These are phyloP conservation scores for Nemapogon koenigi DNA, from an alignment of 2,888 invertebrate genomes.

Conservation along the genomic window DNA sequence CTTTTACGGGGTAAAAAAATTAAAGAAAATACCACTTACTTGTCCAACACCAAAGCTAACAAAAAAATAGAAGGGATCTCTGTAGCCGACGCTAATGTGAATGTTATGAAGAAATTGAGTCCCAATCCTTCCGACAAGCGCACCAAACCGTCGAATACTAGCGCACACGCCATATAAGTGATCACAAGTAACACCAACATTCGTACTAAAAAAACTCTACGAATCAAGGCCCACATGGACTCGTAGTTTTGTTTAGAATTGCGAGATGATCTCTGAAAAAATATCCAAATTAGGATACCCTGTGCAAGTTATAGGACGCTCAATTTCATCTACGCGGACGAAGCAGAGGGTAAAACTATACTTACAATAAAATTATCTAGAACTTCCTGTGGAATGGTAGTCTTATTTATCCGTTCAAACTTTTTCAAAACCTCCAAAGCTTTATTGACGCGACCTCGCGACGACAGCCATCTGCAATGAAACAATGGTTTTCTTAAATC, in stretches of 20 bases:
- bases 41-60: conserved; percentile 41
- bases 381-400: conserved; percentile 47
- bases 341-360: too few species aligned
- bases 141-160: conserved; percentile 53
- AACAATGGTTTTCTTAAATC: too few species aligned
- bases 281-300: too few species aligned
- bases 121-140: conserved; percentile 50
- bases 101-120: conserved; percentile 50
- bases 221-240: conserved; percentile 32
- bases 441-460: conserved; percentile 40
- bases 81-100: conserved; percentile 48
- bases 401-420: conserved; percentile 48
- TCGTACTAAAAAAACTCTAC: conserved; percentile 31
- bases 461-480: conserved; percentile 41
- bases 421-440: conserved; percentile 42
- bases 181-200: conserved; percentile 35
- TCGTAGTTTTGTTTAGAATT: conserved; percentile 34
- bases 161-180: conserved; percentile 44
- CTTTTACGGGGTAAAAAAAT: too few species aligned
- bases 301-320: too few species aligned
- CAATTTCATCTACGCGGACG: too few species aligned
- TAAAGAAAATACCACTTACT: conserved; percentile 27
- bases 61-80: conserved; percentile 51
- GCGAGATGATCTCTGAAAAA: conserved; percentile 33
- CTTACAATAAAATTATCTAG: conserved; percentile 56